Percentiles rank a stretch among this genome's conserved stretches.
Conservation (phyloP, 1,140 invertebrate species). For the Oncopeltus fasciatus region DNA sequence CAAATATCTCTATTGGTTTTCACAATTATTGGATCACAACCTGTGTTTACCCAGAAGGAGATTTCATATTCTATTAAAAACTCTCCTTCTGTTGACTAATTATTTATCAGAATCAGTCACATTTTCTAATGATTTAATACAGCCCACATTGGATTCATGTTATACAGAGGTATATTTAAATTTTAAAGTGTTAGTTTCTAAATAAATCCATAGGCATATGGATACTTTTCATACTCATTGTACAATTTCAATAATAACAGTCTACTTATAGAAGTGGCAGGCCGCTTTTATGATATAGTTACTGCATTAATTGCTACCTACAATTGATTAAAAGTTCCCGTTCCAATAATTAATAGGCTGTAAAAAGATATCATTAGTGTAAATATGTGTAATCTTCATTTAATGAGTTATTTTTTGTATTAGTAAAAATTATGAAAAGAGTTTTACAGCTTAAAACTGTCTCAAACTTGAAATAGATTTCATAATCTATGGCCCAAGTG, state of each 20-base stretch:
- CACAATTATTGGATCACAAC: constrained; percentile 47
- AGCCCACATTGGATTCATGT: constrained; percentile 42
- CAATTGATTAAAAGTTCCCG: not conserved
- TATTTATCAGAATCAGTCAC: constrained; percentile 40
- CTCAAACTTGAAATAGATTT: no score
- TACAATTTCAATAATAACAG: not conserved
- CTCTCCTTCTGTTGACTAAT: constrained; percentile 37
- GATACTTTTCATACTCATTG: not conserved
- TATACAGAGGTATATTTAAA: constrained; percentile 39
- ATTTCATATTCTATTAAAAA: constrained; percentile 38
- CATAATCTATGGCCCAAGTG: no score
- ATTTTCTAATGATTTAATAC: constrained; percentile 36
- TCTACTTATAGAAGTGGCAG: not conserved
- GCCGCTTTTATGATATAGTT: no score
- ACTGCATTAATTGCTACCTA: not conserved
- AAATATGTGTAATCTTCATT: no score
- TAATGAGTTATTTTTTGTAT: no score
- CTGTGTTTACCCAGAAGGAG: constrained; percentile 42
- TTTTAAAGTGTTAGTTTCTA: constrained; percentile 8
- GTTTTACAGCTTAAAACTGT: no score
- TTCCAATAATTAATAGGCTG: not conserved
- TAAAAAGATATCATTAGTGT: no score
- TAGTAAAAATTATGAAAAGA: no score
- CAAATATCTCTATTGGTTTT: constrained; percentile 47
- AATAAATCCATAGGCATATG: not conserved